Percentiles rank a stretch among this genome's conserved stretches.
Evolutionary conservation across 2,113 vertebrate species (phyloP).

Genomic region (Crypturellus undulatus): DNA sequence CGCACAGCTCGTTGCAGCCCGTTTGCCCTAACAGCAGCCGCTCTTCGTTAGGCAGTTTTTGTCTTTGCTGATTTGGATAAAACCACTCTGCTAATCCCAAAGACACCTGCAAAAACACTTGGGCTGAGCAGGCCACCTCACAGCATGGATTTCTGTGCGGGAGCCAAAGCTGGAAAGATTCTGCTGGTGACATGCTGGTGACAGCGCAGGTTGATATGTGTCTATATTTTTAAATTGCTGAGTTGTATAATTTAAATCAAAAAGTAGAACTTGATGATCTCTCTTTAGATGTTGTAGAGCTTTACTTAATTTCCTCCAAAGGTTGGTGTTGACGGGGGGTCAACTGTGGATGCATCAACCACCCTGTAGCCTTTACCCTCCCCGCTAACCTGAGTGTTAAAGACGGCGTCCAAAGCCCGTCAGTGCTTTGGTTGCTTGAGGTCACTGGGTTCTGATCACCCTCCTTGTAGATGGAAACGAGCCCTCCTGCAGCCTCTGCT

Average conservation of each 20-base stretch:
- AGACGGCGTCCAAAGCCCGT: background rate
- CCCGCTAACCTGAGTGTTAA: background rate
- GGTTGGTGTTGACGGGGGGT: background rate
- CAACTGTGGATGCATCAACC: no score
- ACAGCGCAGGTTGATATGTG: background rate
- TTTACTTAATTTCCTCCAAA: background rate
- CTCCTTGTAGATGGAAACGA: background rate
- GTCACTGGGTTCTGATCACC: background rate
- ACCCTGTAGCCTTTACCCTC: background rate
- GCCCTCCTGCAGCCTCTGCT: background rate
- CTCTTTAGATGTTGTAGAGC: rapidly evolving
- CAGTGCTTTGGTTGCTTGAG: background rate
- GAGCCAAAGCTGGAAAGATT: background rate
- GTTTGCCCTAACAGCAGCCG: rapidly evolving
- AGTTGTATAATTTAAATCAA: background rate
- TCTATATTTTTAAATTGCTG: background rate
- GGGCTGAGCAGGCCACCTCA: background rate
- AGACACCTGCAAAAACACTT: background rate
- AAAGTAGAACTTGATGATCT: background rate
- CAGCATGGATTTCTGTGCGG: background rate
- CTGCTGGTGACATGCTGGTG: background rate
- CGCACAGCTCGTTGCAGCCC: rapidly evolving
- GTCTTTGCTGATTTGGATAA: background rate
- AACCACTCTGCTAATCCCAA: background rate
- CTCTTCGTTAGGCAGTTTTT: rapidly evolving